Conservation (phyloP, 1,140 invertebrate genomes). For the Pseudomyrmex cubaensis region DNA sequence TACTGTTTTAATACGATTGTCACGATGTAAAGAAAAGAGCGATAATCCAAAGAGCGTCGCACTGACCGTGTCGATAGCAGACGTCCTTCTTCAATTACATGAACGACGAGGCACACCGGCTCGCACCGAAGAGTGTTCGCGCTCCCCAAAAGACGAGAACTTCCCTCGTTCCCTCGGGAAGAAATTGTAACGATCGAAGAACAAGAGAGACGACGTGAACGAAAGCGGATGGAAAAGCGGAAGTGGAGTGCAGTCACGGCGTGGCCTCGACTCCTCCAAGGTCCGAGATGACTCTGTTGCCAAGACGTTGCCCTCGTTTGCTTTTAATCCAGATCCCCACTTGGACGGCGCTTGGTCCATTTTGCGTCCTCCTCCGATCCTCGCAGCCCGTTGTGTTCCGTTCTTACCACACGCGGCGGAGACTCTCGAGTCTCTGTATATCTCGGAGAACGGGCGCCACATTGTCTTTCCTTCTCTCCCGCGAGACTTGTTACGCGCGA, state of each 20-base stretch:
- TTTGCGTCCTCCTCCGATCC: constrained; percentile 74
- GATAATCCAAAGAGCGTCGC: constrained; percentile 27
- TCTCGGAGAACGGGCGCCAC: constrained; percentile 67
- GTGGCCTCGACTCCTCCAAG: constrained; percentile 82
- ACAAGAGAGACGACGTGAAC: not conserved
- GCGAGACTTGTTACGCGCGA: not conserved
- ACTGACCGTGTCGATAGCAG: constrained; percentile 63
- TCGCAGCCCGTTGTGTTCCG: constrained; percentile 11
- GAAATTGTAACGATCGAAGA: not conserved
- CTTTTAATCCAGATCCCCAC: constrained; percentile 86
- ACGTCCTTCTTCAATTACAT: constrained; percentile 71
- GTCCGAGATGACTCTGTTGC: constrained; percentile 84
- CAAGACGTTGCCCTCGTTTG: constrained; percentile 84
- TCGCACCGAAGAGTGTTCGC: too few relatives aligned
- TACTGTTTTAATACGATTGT: not conserved
- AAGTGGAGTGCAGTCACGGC: constrained; percentile 15
- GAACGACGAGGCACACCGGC: constrained; percentile 45
- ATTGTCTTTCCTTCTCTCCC: constrained; percentile 61
- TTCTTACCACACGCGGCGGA: not conserved
- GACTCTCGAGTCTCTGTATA: constrained; percentile 38
- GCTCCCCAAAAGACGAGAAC: too few relatives aligned
- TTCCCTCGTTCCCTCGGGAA: too few relatives aligned
- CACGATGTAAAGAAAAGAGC: not conserved
- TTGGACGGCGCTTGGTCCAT: constrained; percentile 78
- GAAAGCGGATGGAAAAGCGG: constrained; percentile 16